Conservation (phyloP, 2,113 vertebrate species). For the Alosa alosa region DNA sequence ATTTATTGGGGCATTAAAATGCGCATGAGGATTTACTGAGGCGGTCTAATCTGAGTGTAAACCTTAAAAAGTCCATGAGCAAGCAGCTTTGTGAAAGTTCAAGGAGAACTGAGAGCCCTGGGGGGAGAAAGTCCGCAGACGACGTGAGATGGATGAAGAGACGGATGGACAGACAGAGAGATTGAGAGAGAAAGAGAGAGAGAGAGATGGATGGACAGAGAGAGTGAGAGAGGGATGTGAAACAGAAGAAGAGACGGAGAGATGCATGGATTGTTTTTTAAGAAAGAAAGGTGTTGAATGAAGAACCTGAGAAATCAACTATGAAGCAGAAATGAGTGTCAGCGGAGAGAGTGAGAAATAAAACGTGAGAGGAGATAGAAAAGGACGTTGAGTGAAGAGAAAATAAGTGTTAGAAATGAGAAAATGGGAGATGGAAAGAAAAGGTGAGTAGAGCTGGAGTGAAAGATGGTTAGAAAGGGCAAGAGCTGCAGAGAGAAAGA, state of each 20-base stretch:
- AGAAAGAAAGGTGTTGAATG: background rate
- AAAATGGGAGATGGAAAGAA: background rate
- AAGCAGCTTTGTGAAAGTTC: slow-evolving; percentile 21
- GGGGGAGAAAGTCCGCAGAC: background rate
- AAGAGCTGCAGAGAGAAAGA: too few relatives aligned
- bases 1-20: slow-evolving; percentile 24
- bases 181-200: background rate
- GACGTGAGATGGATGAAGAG: background rate
- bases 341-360: background rate
- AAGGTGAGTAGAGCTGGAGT: background rate
- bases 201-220: background rate
- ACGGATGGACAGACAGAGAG: background rate
- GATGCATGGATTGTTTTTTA: background rate
- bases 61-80: slow-evolving; percentile 19
- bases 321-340: background rate
- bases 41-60: slow-evolving; percentile 31
- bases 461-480: too few relatives aligned
- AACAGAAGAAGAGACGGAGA: background rate
- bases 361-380: background rate
- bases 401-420: background rate
- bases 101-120: slow-evolving; percentile 22
- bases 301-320: background rate
- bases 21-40: background rate
- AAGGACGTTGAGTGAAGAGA: background rate
- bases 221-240: background rate